Conservation (phyloP, 1,140 invertebrate genomes). For the Atta colombica region DNA sequence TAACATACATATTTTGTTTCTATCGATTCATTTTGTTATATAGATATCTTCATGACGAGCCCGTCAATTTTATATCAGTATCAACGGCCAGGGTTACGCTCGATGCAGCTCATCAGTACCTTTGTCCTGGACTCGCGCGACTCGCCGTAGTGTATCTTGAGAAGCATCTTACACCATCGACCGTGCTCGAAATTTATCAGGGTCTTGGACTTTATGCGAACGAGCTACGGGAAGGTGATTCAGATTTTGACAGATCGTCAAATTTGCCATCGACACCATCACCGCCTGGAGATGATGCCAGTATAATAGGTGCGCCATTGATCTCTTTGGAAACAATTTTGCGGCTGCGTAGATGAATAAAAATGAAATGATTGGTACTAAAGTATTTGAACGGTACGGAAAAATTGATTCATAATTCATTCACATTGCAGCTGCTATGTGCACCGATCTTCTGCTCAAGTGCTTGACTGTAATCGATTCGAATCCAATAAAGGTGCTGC, state of each 20-base stretch:
- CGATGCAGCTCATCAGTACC: constrained; percentile 90
- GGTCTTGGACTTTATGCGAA: constrained; percentile 84
- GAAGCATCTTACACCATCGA: constrained; percentile 82
- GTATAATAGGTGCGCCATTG: constrained; percentile 76
- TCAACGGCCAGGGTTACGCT: constrained; percentile 89
- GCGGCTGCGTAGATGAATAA: not conserved
- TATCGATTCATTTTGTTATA: not conserved
- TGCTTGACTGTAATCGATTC: constrained; percentile 89
- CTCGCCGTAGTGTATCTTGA: constrained; percentile 89
- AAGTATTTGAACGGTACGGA: not conserved
- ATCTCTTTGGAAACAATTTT: not conserved
- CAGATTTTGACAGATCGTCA: constrained; percentile 29
- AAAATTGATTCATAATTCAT: not conserved
- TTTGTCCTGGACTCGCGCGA: constrained; percentile 88
- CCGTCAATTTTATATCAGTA: constrained; percentile 89
- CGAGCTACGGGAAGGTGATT: constrained; percentile 37
- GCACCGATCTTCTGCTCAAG: constrained; percentile 88
- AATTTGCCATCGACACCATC: constrained; percentile 72
- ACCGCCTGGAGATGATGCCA: constrained; percentile 76
- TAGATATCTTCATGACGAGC: constrained; percentile 89
- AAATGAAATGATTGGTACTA: not conserved
- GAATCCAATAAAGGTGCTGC: constrained; percentile 88
- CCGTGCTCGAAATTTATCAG: constrained; percentile 87
- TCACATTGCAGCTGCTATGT: constrained; percentile 82
- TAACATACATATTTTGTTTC: not conserved